phyloP scores from a whole-genome alignment of 2,113 vertebrate genomes.

The Lipophrys pholis region DNA sequence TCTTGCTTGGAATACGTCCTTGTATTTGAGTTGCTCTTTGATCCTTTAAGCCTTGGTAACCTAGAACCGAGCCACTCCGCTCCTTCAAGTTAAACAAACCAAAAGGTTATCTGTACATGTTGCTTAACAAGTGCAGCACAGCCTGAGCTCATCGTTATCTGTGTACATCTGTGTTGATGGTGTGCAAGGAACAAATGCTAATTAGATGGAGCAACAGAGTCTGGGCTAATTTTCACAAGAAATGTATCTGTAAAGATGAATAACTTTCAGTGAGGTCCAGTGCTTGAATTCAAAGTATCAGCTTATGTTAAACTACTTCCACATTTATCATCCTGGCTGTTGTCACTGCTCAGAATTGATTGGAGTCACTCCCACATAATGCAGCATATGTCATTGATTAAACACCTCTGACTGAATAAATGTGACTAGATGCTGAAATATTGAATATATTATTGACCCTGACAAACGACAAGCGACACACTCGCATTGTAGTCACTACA shows the following conservation, averaged over 20 bases:
- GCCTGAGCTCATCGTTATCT: background rate
- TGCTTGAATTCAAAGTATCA: background rate
- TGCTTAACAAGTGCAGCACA: background rate
- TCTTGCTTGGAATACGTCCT: background rate
- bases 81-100: slow-evolving; percentile 8
- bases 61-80: slow-evolving; percentile 34
- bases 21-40: background rate
- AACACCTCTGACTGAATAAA: no score
- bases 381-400: background rate
- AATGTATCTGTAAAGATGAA: no score
- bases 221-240: no score
- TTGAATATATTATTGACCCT: background rate
- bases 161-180: background rate
- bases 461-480: background rate
- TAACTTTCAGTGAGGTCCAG: background rate
- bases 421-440: background rate
- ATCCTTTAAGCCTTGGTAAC: background rate
- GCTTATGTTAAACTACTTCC: background rate
- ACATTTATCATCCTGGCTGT: background rate
- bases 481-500: background rate
- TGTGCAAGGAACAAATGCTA: no score
- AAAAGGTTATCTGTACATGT: slow-evolving; percentile 2
- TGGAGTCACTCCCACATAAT: background rate
- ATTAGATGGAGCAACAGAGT: no score
- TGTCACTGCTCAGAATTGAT: background rate